These are phyloP conservation scores for Elysia chlorotica DNA, from an alignment of 1,140 invertebrate species.

Conservation along the genomic window DNA sequence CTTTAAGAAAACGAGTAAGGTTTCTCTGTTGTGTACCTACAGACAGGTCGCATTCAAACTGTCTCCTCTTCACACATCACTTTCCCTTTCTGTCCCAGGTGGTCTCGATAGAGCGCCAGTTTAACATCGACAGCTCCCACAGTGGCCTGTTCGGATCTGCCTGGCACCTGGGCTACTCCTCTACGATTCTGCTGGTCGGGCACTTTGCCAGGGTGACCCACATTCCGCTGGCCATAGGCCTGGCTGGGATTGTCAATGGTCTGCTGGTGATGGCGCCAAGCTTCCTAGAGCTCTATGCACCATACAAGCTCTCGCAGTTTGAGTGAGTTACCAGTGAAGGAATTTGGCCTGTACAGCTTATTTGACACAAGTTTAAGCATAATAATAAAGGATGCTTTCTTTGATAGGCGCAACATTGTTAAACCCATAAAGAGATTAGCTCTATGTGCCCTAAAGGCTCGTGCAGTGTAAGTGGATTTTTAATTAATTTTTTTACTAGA, in stretches of 20 bases:
- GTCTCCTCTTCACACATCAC: neutral
- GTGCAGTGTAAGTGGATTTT: too few species aligned
- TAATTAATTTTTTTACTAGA: too few species aligned
- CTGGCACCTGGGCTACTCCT: neutral
- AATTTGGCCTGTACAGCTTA: too few species aligned
- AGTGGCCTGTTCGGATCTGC: neutral
- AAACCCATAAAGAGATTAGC: too few species aligned
- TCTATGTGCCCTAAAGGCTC: too few species aligned
- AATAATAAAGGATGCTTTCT: too few species aligned
- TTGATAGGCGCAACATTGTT: too few species aligned
- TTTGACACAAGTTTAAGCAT: too few species aligned
- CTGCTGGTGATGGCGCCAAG: neutral
- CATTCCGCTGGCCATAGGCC: neutral
- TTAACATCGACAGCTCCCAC: neutral
- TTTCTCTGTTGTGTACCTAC: too few species aligned
- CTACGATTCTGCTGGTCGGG: neutral
- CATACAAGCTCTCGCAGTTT: neutral
- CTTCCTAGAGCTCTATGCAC: neutral
- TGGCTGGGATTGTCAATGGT: neutral
- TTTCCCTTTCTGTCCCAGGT: neutral
- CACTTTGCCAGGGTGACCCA: neutral
- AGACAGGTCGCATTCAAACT: neutral
- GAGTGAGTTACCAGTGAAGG: neutral
- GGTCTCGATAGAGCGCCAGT: neutral
- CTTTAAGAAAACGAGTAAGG: too few species aligned